Evolutionary conservation across 2,797 vertebrate genomes (phyloP).

Genomic region (Tangara arthus): DNA sequence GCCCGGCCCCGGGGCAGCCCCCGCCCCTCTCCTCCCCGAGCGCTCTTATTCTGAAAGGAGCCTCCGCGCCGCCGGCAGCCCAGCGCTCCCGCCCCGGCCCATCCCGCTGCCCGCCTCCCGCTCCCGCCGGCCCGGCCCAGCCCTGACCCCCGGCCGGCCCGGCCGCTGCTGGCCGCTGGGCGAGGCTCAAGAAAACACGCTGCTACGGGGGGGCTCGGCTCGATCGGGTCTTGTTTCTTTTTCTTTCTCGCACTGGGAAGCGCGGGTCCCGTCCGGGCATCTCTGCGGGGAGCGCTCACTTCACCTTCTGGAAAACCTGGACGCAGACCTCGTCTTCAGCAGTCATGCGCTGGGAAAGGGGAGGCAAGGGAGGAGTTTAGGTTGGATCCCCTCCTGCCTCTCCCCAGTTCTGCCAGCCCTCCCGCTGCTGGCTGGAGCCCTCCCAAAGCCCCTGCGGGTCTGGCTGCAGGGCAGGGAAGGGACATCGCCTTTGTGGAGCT

Average conservation of each 20-base stretch:
- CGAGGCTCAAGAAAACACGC: background rate
- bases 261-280: background rate
- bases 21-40: background rate
- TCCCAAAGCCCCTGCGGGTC: background rate
- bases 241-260: background rate
- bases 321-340: constrained; percentile 82
- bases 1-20: background rate
- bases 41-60: constrained; percentile 57
- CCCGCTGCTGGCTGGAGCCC: background rate
- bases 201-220: background rate
- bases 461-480: background rate
- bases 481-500: background rate
- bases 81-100: background rate
- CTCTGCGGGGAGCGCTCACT: constrained; percentile 48
- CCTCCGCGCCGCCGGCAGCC: background rate
- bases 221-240: background rate
- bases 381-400: background rate
- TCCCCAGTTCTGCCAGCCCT: background rate
- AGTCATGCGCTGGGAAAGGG: constrained; percentile 82
- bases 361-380: background rate
- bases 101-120: background rate
- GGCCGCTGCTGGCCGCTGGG: background rate
- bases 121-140: background rate
- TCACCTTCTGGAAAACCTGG: constrained; percentile 90
- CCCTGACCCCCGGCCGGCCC: background rate